Conservation (phyloP, 2,888 invertebrate genomes). For the Pterostichus niger region DNA sequence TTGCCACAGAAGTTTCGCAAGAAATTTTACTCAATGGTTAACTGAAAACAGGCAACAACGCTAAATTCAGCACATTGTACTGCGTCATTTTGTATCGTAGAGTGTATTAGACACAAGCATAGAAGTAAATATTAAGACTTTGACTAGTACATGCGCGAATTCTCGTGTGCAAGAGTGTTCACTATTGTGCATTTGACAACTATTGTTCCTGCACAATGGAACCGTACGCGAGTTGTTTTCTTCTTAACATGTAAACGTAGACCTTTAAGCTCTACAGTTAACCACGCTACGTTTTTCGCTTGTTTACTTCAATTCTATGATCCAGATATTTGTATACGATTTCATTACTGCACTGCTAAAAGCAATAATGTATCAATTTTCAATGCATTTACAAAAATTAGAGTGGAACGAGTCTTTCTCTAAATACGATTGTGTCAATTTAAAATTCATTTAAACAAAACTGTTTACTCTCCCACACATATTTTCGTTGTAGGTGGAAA, state of each 20-base stretch:
- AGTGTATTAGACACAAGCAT: slow-evolving; percentile 59
- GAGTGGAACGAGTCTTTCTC: too few species aligned
- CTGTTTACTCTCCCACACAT: too few species aligned
- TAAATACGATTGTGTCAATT: too few species aligned
- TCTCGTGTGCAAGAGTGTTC: slow-evolving; percentile 51
- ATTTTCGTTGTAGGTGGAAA: too few species aligned
- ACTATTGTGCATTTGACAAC: slow-evolving; percentile 64
- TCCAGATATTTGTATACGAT: neutral
- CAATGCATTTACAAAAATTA: neutral
- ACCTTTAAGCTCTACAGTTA: slow-evolving; percentile 34
- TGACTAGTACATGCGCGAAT: slow-evolving; percentile 44
- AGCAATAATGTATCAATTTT: neutral
- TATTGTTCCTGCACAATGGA: slow-evolving; percentile 60
- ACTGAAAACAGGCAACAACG: slow-evolving; percentile 14
- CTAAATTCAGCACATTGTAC: slow-evolving; percentile 22
- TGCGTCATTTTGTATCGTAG: slow-evolving; percentile 59
- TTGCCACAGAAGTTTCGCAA: slow-evolving; percentile 18
- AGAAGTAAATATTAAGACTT: slow-evolving; percentile 66
- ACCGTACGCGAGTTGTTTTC: slow-evolving; percentile 60
- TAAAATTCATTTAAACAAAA: too few species aligned
- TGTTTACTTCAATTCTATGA: slow-evolving; percentile 19
- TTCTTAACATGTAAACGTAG: slow-evolving; percentile 58
- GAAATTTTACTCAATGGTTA: slow-evolving; percentile 10
- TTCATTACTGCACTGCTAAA: neutral
- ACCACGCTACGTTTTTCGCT: slow-evolving; percentile 26